phyloP scores from a whole-genome alignment of 2,888 invertebrate species.

The Acanthosepion lycidas region DNA sequence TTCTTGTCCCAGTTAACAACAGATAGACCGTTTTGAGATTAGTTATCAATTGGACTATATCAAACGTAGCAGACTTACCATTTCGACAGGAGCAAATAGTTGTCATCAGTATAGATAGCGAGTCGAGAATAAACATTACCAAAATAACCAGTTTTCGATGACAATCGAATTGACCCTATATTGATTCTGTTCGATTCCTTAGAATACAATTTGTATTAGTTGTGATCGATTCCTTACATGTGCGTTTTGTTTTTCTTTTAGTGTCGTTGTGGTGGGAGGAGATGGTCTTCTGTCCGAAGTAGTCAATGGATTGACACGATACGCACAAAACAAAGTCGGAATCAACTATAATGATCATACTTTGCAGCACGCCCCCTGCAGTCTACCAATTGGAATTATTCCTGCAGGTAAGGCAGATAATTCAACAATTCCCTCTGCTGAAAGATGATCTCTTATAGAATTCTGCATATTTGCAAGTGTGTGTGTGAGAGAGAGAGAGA shows the following conservation, averaged over 20 bases:
- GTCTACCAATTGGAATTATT: constrained; percentile 52
- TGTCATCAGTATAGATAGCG: no score
- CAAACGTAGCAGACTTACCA: no score
- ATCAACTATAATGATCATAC: constrained; percentile 50
- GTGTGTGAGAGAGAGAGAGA: not conserved
- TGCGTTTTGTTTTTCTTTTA: constrained; percentile 16
- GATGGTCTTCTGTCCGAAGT: constrained; percentile 50
- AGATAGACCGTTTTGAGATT: no score
- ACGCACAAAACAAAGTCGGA: constrained; percentile 49
- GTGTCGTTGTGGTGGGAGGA: constrained; percentile 48
- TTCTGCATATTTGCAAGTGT: not conserved
- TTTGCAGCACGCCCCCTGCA: constrained; percentile 35
- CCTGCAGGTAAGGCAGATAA: constrained; percentile 49
- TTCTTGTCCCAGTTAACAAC: no score
- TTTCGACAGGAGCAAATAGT: no score
- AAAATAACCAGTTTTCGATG: no score
- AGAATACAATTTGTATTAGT: no score
- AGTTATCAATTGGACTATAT: no score
- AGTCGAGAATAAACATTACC: no score
- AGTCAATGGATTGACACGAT: constrained; percentile 49
- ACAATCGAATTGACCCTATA: no score
- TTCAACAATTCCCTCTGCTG: not conserved
- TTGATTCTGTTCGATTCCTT: no score
- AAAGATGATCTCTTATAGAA: not conserved
- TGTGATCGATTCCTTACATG: not conserved